Evolutionary conservation across 2,113 vertebrate genomes (phyloP).

Genomic region (Clinocottus analis): DNA sequence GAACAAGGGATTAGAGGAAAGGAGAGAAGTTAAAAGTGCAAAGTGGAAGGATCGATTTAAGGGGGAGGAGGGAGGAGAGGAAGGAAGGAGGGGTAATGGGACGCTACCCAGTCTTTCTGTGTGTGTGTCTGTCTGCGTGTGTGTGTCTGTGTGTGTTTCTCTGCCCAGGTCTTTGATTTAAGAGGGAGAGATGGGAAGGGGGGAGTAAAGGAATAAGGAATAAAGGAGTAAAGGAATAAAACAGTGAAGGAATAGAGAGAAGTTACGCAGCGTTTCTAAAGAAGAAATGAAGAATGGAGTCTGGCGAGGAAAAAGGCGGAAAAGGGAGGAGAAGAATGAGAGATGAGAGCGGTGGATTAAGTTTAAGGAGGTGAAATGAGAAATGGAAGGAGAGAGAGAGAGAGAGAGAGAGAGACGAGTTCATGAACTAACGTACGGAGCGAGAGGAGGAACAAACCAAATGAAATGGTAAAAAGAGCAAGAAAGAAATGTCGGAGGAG

Average conservation of each 20-base stretch:
- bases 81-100: too few relatives aligned
- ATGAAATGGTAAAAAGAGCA: background rate
- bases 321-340: background rate
- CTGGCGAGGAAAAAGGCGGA: background rate
- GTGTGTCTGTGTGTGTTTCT: too few relatives aligned
- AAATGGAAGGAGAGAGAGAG: background rate
- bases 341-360: background rate
- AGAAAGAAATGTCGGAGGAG: background rate
- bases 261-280: background rate
- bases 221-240: too few relatives aligned
- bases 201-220: too few relatives aligned
- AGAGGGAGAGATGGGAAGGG: too few relatives aligned
- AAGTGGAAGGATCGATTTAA: slow-evolving; percentile 4
- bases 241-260: too few relatives aligned
- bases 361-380: background rate
- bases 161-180: too few relatives aligned
- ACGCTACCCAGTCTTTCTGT: background rate
- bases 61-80: too few relatives aligned
- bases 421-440: slow-evolving; percentile 1
- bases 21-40: slow-evolving; percentile 9
- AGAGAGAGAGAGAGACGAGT: background rate
- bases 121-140: too few relatives aligned
- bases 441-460: background rate
- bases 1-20: slow-evolving; percentile 19
- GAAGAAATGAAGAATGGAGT: background rate